These are phyloP conservation scores for Apotomis capreana DNA, from an alignment of 2,888 invertebrate genomes.

Conservation along the genomic window DNA sequence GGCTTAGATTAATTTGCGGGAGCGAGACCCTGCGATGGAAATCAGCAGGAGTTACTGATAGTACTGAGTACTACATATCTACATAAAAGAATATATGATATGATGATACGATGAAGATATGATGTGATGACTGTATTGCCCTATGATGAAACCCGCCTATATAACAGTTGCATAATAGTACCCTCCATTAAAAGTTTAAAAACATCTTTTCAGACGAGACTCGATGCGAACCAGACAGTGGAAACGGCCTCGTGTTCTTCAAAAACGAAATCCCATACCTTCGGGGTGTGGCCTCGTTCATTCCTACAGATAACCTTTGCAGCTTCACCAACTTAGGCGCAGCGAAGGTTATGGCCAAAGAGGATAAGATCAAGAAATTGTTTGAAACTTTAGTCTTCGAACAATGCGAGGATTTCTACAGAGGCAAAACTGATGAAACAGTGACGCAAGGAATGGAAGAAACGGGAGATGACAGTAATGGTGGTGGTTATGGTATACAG, in stretches of 20 bases:
- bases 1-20: no score
- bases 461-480: no score
- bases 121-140: no score
- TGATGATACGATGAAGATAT: no score
- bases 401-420: constrained; percentile 8
- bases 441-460: no score
- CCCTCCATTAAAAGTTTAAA: no score
- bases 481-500: not conserved
- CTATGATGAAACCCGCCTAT: no score
- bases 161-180: no score
- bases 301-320: not conserved
- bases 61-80: no score
- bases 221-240: constrained; percentile 17
- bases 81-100: no score
- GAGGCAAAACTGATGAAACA: not conserved
- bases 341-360: not conserved
- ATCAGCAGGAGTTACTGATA: no score
- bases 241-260: constrained; percentile 12
- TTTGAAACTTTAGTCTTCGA: not conserved
- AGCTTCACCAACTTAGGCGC: not conserved
- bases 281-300: not conserved
- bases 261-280: constrained; percentile 2
- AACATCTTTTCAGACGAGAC: not conserved
- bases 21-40: no score
- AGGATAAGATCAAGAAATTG: not conserved